These are phyloP conservation scores for Dicentrarchus labrax DNA, from an alignment of 2,113 vertebrate genomes.

Conservation along the genomic window DNA sequence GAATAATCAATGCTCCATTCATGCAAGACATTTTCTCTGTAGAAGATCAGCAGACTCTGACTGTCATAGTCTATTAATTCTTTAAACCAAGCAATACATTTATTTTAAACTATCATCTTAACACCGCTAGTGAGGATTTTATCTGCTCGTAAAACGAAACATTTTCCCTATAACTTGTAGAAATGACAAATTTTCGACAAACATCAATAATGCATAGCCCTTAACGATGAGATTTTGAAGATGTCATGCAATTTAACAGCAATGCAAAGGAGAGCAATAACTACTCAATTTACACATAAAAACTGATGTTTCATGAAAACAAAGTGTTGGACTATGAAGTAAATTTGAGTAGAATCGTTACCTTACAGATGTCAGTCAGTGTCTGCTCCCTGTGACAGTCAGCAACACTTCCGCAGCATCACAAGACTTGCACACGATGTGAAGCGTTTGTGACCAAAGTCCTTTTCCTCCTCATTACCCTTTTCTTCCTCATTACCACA, in stretches of 20 bases:
- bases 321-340: not conserved
- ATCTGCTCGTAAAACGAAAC: not conserved
- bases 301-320: not conserved
- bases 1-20: not conserved
- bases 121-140: not conserved
- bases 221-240: not conserved
- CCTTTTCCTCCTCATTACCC: conserved; percentile 76
- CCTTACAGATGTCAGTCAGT: conserved; percentile 48
- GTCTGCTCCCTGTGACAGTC: conserved; percentile 47
- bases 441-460: conserved; percentile 77
- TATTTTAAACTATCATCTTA: not conserved
- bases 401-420: conserved; percentile 59
- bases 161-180: not conserved
- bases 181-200: not conserved
- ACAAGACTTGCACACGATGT: conserved; percentile 68
- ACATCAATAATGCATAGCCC: not conserved
- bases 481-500: conserved; percentile 72
- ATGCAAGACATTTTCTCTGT: not conserved
- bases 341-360: conserved; percentile 42
- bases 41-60: not conserved
- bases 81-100: not conserved
- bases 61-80: not conserved
- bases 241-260: not conserved
- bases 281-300: not conserved
- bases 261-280: not conserved